Percentiles rank a stretch among this genome's conserved stretches.
These are phyloP conservation scores for Drosophila elegans DNA, from an alignment of 1,140 invertebrate species.

Conservation along the genomic window DNA sequence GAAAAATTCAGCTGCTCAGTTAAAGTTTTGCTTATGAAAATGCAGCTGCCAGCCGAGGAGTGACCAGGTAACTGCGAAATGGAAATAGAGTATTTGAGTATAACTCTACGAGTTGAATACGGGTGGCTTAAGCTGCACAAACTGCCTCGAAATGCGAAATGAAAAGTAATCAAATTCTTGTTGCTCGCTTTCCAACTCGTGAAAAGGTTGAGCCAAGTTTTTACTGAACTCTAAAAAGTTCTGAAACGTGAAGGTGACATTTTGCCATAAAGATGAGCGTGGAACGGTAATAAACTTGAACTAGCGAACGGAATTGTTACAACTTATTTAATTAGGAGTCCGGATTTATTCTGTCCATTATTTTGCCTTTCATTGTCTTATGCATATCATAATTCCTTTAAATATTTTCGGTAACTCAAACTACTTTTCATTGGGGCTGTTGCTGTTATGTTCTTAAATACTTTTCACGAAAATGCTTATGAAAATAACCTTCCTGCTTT, in stretches of 20 bases:
- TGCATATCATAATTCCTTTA: too few species aligned
- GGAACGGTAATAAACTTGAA: conserved; percentile 11
- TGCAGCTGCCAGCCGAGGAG: conserved; percentile 36
- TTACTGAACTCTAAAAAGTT: conserved; percentile 24
- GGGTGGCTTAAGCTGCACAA: conserved; percentile 31
- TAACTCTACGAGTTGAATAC: conserved; percentile 30
- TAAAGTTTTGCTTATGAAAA: conserved; percentile 56
- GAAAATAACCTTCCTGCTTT: conserved; percentile 1
- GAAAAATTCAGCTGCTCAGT: conserved; percentile 65
- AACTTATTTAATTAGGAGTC: conserved; percentile 44
- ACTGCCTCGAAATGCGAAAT: conserved; percentile 38
- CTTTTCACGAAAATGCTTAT: not conserved
- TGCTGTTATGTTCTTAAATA: not conserved
- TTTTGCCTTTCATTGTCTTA: not conserved
- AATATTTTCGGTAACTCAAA: too few species aligned
- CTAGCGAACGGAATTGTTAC: conserved; percentile 12
- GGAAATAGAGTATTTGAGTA: conserved; percentile 29
- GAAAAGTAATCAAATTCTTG: conserved; percentile 52
- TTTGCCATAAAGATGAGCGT: conserved; percentile 11
- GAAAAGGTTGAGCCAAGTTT: conserved; percentile 37
- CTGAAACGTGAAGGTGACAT: conserved; percentile 34
- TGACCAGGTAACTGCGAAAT: conserved; percentile 33
- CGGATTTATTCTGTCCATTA: not conserved
- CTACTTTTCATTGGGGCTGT: too few species aligned
- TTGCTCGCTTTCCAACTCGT: conserved; percentile 34